phyloP scores from a whole-genome alignment of 2,113 vertebrate genomes.

The Astur gentilis region DNA sequence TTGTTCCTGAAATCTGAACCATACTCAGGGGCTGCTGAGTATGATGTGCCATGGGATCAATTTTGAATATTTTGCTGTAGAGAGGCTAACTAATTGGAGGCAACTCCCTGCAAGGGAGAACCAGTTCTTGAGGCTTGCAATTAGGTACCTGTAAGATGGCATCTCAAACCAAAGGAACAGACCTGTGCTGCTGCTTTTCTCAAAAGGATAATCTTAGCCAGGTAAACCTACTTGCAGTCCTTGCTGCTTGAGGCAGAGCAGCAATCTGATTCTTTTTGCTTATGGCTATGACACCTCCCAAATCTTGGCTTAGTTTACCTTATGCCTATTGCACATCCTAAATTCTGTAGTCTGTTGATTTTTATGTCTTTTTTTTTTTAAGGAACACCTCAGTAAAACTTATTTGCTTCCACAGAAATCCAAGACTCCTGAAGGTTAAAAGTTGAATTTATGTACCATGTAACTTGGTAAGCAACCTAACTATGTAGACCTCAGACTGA shows the following conservation, averaged over 20 bases:
- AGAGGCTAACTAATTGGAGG: not conserved
- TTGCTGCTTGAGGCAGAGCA: not conserved
- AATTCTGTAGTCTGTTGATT: not conserved
- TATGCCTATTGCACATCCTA: not conserved
- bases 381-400: not conserved
- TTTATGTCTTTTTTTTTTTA: too few species aligned
- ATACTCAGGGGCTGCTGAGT: fast-evolving
- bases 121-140: not conserved
- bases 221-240: not conserved
- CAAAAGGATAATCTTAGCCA: not conserved
- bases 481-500: not conserved
- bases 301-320: not conserved
- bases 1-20: not conserved
- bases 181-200: not conserved
- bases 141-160: not conserved
- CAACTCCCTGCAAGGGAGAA: not conserved
- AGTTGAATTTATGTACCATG: too few species aligned
- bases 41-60: not conserved
- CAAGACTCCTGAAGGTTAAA: not conserved
- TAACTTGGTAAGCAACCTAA: not conserved
- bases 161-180: not conserved
- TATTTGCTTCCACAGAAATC: not conserved
- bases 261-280: not conserved
- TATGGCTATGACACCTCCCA: too few species aligned
- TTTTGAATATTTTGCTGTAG: not conserved